Evolutionary conservation across 2,888 invertebrate genomes (phyloP), one percentile per base, ranked within the genome.

Genomic region (Rutpela maculata): DNA sequence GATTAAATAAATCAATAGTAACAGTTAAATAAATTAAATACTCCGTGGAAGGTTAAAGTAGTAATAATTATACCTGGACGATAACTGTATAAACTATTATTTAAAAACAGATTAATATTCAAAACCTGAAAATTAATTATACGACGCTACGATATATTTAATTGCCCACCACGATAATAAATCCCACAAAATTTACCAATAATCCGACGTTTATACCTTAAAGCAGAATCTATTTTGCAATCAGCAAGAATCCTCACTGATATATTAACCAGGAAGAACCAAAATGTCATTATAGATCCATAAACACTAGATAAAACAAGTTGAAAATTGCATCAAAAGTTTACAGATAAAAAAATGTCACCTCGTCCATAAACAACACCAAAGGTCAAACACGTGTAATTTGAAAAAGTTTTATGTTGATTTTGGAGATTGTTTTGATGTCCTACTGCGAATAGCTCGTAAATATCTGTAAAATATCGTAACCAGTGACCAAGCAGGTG

Each of bases 351-450:
- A 82, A n/a, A 81, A 81, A 78, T 82, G 81, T 82, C 82, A 82
- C 78, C 80, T 78, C 74, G 77, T 57, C 76, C 74, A 72, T 76
- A 74, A 80, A 59, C 19, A 59, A 59, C 59, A 18, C 59, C 59
- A 59, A 59, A 81, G 81, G 82, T 82, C 82, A 81, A 57, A 80
- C 81, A 82, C 81, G 81, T 81, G 81, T 82, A 76, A 77, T 79
- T 78, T 75, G 62, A 78, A 78, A 71, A 59, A 80, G 74, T 78
- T 78, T 43, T 80, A 79, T 81, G 70, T 78, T 69, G 78, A 82
- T 81, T 79, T 81, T 81, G 80, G 80, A 81, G 81, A 81, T 78
- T 81, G 79, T 59, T 19, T 59, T 59, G 22, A 22, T 79, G 81
- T 80, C 81, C 83, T 74, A 81, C 80, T 76, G 81, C 76, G 81